Percentiles rank a stretch among this genome's conserved stretches.
phyloP scores from a whole-genome alignment of 2,888 invertebrate species.

The Eupeodes latifasciatus region DNA sequence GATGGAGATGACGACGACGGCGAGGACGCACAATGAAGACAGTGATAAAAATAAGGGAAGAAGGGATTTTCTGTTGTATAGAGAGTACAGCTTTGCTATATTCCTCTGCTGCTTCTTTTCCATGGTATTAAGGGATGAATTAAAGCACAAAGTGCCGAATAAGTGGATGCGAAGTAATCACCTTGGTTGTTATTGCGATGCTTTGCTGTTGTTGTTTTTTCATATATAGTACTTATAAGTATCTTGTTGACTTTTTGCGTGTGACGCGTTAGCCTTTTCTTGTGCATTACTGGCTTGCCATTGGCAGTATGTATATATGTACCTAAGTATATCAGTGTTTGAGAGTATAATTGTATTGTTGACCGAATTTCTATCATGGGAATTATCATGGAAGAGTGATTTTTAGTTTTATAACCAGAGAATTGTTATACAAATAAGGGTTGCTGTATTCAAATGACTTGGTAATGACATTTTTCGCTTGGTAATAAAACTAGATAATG shows the following conservation, averaged over 20 bases:
- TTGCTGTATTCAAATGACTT: conserved; percentile 55
- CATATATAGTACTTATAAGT: background rate
- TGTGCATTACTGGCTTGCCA: conserved; percentile 13
- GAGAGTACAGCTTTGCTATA: conserved; percentile 20
- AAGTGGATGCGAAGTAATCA: conserved; percentile 54
- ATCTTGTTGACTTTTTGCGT: conserved; percentile 54
- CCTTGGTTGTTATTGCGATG: conserved; percentile 5
- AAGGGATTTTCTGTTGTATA: conserved; percentile 10
- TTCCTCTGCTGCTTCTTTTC: background rate
- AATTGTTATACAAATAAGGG: conserved; percentile 20
- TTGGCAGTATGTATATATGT: background rate
- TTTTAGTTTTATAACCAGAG: conserved; percentile 20
- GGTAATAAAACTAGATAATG: conserved; percentile 58
- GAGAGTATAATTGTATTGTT: conserved; percentile 34
- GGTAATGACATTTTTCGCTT: conserved; percentile 64
- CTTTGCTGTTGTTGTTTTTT: conserved; percentile 33
- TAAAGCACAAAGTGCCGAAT: conserved; percentile 73
- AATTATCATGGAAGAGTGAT: conserved; percentile 48
- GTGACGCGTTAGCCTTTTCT: conserved; percentile 28
- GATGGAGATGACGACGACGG: background rate
- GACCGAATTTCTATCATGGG: conserved; percentile 63
- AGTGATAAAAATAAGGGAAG: conserved; percentile 23
- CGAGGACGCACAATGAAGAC: conserved; percentile 38
- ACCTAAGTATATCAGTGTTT: background rate
- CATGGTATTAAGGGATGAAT: conserved; percentile 73